Percentiles rank a stretch among this genome's conserved stretches.
phyloP scores from a whole-genome alignment of 2,113 vertebrate genomes.

The Hippocampus barbouri region DNA sequence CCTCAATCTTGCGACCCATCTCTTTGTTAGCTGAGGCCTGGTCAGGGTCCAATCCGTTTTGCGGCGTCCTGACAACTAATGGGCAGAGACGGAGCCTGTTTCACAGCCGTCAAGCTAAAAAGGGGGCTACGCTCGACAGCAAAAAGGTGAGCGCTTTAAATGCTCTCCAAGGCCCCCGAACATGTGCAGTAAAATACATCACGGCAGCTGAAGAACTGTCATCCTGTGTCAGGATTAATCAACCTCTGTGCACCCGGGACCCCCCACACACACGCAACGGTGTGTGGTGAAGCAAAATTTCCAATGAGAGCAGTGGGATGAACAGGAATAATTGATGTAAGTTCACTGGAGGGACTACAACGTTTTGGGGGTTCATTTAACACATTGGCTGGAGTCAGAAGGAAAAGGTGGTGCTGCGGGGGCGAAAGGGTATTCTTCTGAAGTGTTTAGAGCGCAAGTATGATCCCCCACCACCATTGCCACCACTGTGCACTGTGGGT shows the following conservation, averaged over 20 bases:
- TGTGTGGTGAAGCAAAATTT: conserved; percentile 2
- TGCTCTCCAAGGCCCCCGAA: conserved; percentile 61
- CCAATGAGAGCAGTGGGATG: conserved; percentile 9
- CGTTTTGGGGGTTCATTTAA: conserved; percentile 46
- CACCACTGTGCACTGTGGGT: conserved; percentile 22
- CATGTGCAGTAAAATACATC: conserved; percentile 69
- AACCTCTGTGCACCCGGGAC: conserved; percentile 51
- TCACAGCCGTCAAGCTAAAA: conserved; percentile 54
- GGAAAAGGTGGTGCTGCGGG: neutral
- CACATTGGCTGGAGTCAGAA: conserved; percentile 40
- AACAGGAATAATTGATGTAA: conserved; percentile 4
- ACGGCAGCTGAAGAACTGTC: conserved; percentile 57
- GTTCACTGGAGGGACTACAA: conserved; percentile 20
- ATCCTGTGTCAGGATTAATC: conserved; percentile 68
- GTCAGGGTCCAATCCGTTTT: conserved; percentile 9
- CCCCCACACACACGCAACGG: conserved; percentile 39
- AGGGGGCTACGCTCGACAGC: conserved; percentile 46
- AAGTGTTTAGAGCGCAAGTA: conserved; percentile 62
- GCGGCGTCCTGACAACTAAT: conserved; percentile 37
- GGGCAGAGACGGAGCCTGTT: conserved; percentile 48
- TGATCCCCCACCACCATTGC: conserved; percentile 17
- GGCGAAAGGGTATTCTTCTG: conserved; percentile 45
- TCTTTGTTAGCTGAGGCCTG: neutral
- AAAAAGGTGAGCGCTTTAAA: conserved; percentile 64
- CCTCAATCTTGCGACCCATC: neutral